A percentile compares a stretch with the other conserved stretches of the same genome.
phyloP scores from a whole-genome alignment of 2,113 vertebrate species.

The Grallaria varia region DNA sequence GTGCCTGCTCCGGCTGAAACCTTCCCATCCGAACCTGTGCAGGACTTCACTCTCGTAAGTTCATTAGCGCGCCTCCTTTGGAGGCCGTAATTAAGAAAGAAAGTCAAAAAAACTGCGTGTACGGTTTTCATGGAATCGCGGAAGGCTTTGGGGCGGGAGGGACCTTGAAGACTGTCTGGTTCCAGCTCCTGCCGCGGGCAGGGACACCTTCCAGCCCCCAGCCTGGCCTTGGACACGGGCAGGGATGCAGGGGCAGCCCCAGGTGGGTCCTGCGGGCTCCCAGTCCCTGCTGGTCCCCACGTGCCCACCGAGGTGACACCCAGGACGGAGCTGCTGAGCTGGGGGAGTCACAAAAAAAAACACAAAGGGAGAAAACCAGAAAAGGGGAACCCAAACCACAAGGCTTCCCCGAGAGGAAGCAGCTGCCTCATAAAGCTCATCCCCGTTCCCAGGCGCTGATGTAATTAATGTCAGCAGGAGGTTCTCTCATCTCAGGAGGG shows the following conservation, averaged over 20 bases:
- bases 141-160: background rate
- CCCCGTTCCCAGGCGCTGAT: background rate
- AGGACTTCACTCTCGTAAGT: accelerated
- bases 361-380: background rate
- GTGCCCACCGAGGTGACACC: accelerated
- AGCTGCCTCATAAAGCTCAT: background rate
- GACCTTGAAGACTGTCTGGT: accelerated
- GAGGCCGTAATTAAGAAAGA: too few relatives aligned
- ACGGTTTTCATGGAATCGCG: background rate
- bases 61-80: too few relatives aligned
- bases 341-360: background rate
- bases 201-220: background rate
- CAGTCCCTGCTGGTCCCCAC: accelerated
- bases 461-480: background rate
- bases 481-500: accelerated
- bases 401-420: background rate
- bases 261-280: accelerated
- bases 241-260: background rate
- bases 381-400: background rate
- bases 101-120: accelerated
- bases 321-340: background rate
- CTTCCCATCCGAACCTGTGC: accelerated
- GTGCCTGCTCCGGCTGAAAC: background rate
- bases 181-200: background rate
- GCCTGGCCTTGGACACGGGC: background rate